Conservation (phyloP, 2,113 vertebrate genomes). For the Osmerus eperlanus region DNA sequence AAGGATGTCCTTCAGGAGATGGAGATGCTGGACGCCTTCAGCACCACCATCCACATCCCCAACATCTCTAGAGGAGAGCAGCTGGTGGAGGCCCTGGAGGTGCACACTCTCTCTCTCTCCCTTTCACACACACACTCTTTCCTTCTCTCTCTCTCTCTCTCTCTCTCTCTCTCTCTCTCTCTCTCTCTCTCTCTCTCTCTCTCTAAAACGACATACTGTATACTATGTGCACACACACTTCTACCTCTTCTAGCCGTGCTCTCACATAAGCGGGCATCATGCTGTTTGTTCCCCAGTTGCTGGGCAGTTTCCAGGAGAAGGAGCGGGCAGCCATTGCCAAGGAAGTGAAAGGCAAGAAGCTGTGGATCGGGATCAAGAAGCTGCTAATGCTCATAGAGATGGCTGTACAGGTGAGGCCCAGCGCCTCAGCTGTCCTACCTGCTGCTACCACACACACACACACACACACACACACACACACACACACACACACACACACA, state of each 20-base stretch:
- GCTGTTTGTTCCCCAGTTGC: slow-evolving; percentile 70
- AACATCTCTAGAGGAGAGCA: slow-evolving; percentile 88
- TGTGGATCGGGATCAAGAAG: slow-evolving; percentile 97
- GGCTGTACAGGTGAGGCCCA: slow-evolving; percentile 85
- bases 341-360: slow-evolving; percentile 74
- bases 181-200: background rate
- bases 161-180: background rate
- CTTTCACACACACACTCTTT: background rate
- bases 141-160: background rate
- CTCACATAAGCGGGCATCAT: background rate
- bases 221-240: too few species aligned
- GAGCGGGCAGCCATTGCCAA: slow-evolving; percentile 83
- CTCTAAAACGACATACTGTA: background rate
- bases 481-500: too few species aligned
- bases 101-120: slow-evolving; percentile 20
- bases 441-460: background rate
- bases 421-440: background rate
- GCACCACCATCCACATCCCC: slow-evolving; percentile 91
- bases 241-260: background rate
- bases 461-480: background rate
- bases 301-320: slow-evolving; percentile 89
- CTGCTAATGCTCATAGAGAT: slow-evolving; percentile 97
- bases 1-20: slow-evolving; percentile 96
- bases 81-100: slow-evolving; percentile 88
- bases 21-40: slow-evolving; percentile 95